Base-by-base conservation (phyloP, 2,113 vertebrate genomes). In the Orientallactaga bullata region DNA sequence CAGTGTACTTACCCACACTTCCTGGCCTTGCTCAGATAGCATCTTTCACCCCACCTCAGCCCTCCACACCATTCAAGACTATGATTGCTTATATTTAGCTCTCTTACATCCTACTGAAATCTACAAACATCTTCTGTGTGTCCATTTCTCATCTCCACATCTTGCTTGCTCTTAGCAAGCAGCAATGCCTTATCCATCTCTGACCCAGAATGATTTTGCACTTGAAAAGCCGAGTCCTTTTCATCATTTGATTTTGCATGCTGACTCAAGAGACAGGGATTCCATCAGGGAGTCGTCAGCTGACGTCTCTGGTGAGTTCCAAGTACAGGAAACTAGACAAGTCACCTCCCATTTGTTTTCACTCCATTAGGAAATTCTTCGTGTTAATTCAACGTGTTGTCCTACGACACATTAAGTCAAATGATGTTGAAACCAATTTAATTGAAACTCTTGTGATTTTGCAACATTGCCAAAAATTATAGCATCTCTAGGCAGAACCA, bases 361-460 rank as follows among this genome's bases (percentile, higher is more conserved):
- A 82, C 69, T 79, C 73, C 88, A 93, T 94, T 96, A 96, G 85
- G 89, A 97, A 96, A 96, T 79, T 60, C 85, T 94, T 96, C 89
- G 63, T 93, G 93, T 93, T 94, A 96, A 94, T 93, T 95, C 96
- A 95, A 95, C 77, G 82, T 94, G 91, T 94, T 93, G 80, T 89
- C 89, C 65, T 72, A 79, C 83, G 91, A 96, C 77, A 95, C 89
- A 95, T 93, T 95, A 95, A 94, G 37, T 94, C 87, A 96, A 96
- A 69, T 73, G 82, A 79, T 72, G 91, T 89, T 88, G 93, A 95
- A 96, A 91, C 87, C 63, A 88, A 88, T 94, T 97, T 96, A 97
- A 96, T 97, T 95, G 95, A 96, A 96, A 95, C 65, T 61, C 73
- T 74, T 74, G 79, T 88, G 93, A 95, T 89, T 95, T 92, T 96